These are phyloP conservation scores for Eupsittula cactorum DNA, from an alignment of 2,113 vertebrate species.

Conservation along the genomic window DNA sequence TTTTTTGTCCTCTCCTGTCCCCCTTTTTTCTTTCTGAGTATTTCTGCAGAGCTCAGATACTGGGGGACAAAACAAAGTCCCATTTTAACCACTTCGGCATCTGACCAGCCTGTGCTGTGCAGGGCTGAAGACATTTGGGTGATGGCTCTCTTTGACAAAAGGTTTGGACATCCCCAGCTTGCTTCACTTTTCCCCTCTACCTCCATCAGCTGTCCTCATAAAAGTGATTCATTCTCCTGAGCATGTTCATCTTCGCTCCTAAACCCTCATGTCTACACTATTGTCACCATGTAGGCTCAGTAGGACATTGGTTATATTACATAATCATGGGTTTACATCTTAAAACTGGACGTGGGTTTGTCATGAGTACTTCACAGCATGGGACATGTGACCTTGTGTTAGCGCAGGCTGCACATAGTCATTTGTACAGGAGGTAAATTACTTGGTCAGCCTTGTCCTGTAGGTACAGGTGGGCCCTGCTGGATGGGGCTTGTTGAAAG, in stretches of 20 bases:
- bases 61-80: not conserved
- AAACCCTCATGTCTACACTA: not conserved
- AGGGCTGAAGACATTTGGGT: accelerated
- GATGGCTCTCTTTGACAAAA: not conserved
- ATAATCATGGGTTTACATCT: accelerated
- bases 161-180: not conserved
- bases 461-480: accelerated
- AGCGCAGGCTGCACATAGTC: not conserved
- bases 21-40: not conserved
- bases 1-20: accelerated
- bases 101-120: not conserved
- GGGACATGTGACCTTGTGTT: not conserved
- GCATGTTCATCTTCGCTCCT: not conserved
- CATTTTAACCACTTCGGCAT: not conserved
- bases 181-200: not conserved
- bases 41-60: not conserved
- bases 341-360: not conserved
- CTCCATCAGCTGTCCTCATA: not conserved
- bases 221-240: not conserved
- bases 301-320: accelerated
- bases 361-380: not conserved
- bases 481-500: not conserved
- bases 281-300: accelerated
- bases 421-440: accelerated
- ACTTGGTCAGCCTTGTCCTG: not conserved